Evolutionary conservation across 1,140 invertebrate species (phyloP), one percentile per base, ranked within the genome.

Genomic region (Drosophila kurseongensis): DNA sequence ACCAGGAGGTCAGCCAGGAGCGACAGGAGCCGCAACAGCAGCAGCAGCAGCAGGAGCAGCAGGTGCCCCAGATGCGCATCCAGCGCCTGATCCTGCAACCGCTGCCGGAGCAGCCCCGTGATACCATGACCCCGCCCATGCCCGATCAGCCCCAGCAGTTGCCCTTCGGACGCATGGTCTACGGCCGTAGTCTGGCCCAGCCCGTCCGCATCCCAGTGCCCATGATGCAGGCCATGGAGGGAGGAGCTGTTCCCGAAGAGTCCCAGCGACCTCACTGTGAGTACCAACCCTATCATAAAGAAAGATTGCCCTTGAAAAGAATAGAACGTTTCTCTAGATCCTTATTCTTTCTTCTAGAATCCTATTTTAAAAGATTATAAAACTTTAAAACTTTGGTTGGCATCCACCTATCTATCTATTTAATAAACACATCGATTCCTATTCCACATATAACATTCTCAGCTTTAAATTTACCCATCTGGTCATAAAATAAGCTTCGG

Each of bases 251-350:
- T 5, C 86, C 76, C 57, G 92, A 93, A 62, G 91, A 90, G 92
- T 92, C 94, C 72, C 85, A 93, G 66, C 92, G 95, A 75, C 95
- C 94, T 72, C 95, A 95, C 68, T 95, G 94, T 95, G 91, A 94
- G 93, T 66, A 54, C 29, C 1, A 8, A 6, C 29, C 7, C 8
- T 32, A 1, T 8, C 29, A 7, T 32, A 32, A 32, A 8, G 8
- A 32, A 8, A 32, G 29, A 32, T 2, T 32, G 0, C 29, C 0
- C 29, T 32, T 32, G 0, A 32, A 32, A 1, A 0, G 29, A 32
- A 7, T 7, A 32, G 1, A 2, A 32, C 29, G 29, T 8, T 18
- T 18, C 1, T 18, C 1, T 29, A 7, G 1, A 0, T 32, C 1
- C 7, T 0, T 7, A 32, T 6, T 32, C 0, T 32, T 0, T 7